Conservation (phyloP, 2,888 invertebrate species). For the Sinohyriopsis cumingii region DNA sequence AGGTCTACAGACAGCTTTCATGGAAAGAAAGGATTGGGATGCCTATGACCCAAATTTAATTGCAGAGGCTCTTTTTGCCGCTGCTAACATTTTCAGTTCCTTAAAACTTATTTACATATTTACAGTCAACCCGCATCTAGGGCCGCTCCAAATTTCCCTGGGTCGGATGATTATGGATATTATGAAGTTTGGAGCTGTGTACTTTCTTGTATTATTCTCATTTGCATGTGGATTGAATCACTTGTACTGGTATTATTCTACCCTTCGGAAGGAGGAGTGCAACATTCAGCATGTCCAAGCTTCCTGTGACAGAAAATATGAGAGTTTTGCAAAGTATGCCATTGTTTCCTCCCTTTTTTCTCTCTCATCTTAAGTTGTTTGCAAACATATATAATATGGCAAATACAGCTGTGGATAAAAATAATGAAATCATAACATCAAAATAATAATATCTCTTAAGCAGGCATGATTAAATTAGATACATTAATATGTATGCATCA, state of each 20-base stretch:
- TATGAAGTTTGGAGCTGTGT: conserved; percentile 93
- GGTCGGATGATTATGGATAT: conserved; percentile 86
- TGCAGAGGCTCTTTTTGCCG: conserved; percentile 85
- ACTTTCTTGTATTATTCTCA: conserved; percentile 83
- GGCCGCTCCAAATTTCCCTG: conserved; percentile 92
- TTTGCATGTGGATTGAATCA: conserved; percentile 95
- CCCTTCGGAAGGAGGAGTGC: conserved; percentile 55
- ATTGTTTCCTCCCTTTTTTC: conserved; percentile 34
- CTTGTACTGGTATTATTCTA: conserved; percentile 85
- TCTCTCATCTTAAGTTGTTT: conserved; percentile 22
- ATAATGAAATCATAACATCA: too few species aligned
- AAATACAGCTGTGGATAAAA: too few species aligned
- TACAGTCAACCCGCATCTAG: conserved; percentile 93
- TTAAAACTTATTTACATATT: conserved; percentile 92
- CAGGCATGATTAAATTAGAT: too few species aligned
- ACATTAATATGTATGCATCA: too few species aligned
- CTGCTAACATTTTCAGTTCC: conserved; percentile 96
- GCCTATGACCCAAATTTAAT: conserved; percentile 99
- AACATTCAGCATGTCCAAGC: conserved; percentile 39
- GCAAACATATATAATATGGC: too few species aligned
- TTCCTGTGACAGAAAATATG: conserved; percentile 69
- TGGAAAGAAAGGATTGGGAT: conserved; percentile 90
- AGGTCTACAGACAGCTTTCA: conserved; percentile 36
- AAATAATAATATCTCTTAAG: too few species aligned
- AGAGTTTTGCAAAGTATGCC: conserved; percentile 71